Evolutionary conservation across 2,797 vertebrate species (phyloP), one percentile per base, ranked within the genome.

Genomic region (Thamnophis elegans): DNA sequence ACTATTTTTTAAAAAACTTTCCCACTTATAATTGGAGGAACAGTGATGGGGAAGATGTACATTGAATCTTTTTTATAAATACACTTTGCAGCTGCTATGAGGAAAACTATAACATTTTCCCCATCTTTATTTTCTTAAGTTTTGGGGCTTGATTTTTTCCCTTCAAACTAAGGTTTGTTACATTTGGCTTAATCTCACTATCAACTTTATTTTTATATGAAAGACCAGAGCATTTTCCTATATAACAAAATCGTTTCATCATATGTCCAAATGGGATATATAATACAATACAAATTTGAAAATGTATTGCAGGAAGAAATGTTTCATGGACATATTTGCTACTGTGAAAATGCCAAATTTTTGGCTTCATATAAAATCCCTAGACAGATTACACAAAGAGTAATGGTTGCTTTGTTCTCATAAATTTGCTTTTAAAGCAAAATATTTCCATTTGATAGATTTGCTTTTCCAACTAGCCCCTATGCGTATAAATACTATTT

Each of bases 51-150:
- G n/a, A 54, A 89, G 10, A 88, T 73, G 4, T 82, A 90, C 22
- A 0, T 0, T 26, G 85, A 28, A 51, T 54, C 91, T 32, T 47
- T 53, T 88, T 18, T 86, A 90, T 88, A 65, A 93, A 93, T 1
- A 78, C 20, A 90, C 32, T 78, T 26, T 36, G 91, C 68, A 47
- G 90, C 92, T 73, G 47, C 82, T n/a, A 55, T 60, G 93, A 14
- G 12, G 2, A 28, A 90, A 93, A 93, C 82, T 89, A 86, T 32
- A 8, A 73, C 56, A 22, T 51, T 26, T 89, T 82, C 85, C 88
- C 91, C 90, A 65, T 92, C 42, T 58, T 92, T 94, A 82, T 51
- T 90, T 26, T 92, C 68, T 92, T 88, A 87, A 62, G 11, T 73
- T 65, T 78, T 93, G 85, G 25, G 55, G 20, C 32, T n/a, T 54